Conservation (phyloP, 2,888 invertebrate species). For the Anoplius nigerrimus region DNA sequence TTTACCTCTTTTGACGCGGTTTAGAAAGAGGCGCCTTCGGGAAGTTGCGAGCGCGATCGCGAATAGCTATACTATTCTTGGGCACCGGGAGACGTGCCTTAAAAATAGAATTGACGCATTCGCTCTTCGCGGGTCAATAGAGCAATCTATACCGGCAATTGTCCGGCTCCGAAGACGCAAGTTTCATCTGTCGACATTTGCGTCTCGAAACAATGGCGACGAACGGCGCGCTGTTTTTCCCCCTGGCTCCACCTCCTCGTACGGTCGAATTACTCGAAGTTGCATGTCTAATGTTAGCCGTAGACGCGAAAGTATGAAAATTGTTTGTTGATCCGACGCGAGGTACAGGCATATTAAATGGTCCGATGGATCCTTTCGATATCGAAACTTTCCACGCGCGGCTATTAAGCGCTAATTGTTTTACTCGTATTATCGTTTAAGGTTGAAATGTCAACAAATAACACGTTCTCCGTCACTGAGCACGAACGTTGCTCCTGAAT, state of each 20-base stretch:
- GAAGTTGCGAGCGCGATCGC: slow-evolving; percentile 8
- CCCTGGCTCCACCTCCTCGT: too few relatives aligned
- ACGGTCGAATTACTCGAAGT: too few relatives aligned
- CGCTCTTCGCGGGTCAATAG: slow-evolving; percentile 46
- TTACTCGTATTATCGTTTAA: too few relatives aligned
- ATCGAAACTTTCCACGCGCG: too few relatives aligned
- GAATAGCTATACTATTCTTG: slow-evolving; percentile 31
- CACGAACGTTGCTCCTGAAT: slow-evolving; percentile 32
- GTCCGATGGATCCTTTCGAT: too few relatives aligned
- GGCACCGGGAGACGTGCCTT: slow-evolving; percentile 32
- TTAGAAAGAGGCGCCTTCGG: slow-evolving; percentile 11
- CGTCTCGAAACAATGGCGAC: too few relatives aligned
- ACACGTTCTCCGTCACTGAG: slow-evolving; percentile 17
- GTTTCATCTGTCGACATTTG: slow-evolving; percentile 5
- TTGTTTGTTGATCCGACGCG: too few relatives aligned
- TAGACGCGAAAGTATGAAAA: too few relatives aligned
- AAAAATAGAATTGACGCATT: slow-evolving; percentile 62
- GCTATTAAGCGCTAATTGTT: too few relatives aligned
- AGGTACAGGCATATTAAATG: too few relatives aligned
- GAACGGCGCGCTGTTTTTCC: too few relatives aligned
- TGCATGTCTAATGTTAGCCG: too few relatives aligned
- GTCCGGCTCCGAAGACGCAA: slow-evolving; percentile 40
- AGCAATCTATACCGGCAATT: slow-evolving; percentile 58
- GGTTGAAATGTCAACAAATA: background rate
- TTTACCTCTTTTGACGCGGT: slow-evolving; percentile 7